Evolutionary conservation across 2,113 vertebrate genomes (phyloP).

Genomic region (Anolis carolinensis): DNA sequence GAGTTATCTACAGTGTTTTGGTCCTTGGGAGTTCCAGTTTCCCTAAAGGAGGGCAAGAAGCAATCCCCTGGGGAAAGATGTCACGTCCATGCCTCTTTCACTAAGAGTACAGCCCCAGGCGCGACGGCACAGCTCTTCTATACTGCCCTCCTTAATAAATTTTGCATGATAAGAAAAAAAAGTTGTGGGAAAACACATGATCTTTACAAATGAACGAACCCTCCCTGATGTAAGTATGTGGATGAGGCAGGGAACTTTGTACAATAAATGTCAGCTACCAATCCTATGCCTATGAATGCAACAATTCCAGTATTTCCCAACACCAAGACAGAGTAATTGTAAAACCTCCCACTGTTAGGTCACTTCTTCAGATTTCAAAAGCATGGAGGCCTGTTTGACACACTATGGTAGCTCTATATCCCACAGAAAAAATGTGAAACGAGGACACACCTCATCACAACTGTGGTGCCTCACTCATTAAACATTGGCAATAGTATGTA

Average conservation of each 20-base stretch:
- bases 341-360: neutral
- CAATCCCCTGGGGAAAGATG: too few species aligned
- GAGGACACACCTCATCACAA: neutral
- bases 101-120: too few species aligned
- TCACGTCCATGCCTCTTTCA: too few species aligned
- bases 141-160: too few species aligned
- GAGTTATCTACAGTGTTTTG: too few species aligned
- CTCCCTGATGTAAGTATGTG: neutral
- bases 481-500: neutral
- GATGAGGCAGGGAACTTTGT: neutral
- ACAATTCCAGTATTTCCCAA: neutral
- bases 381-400: neutral
- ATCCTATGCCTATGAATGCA: neutral
- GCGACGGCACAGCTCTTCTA: neutral
- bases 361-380: neutral
- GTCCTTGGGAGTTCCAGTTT: too few species aligned
- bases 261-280: neutral
- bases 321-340: neutral
- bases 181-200: neutral
- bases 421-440: neutral
- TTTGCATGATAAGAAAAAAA: neutral
- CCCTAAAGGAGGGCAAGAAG: too few species aligned
- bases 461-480: neutral
- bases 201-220: neutral
- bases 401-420: neutral